These are phyloP conservation scores for Drosophila mojavensis DNA, from an alignment of 1,140 invertebrate species.

Conservation along the genomic window DNA sequence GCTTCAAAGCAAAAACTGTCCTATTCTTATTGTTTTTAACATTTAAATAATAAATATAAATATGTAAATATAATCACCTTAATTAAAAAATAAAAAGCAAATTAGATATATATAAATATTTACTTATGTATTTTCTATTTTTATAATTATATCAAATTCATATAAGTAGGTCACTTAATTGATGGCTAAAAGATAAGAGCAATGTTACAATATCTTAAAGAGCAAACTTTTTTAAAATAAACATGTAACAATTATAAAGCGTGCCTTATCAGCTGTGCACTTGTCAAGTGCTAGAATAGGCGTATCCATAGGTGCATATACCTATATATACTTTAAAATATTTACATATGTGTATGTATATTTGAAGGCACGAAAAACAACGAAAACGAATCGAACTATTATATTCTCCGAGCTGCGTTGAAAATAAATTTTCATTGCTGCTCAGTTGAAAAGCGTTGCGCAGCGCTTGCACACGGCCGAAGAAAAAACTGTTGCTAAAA, in stretches of 20 bases:
- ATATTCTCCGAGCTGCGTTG: slow-evolving; percentile 7
- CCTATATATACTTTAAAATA: not conserved
- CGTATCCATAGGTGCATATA: not conserved
- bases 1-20: too few species aligned
- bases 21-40: too few species aligned
- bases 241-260: not conserved
- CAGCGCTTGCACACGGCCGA: slow-evolving; percentile 22
- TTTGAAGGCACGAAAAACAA: slow-evolving; percentile 13
- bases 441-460: slow-evolving; percentile 57
- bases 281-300: not conserved
- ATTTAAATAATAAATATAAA: too few species aligned
- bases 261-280: not conserved
- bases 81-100: not conserved
- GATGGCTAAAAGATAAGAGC: not conserved
- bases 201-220: not conserved
- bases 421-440: slow-evolving; percentile 33
- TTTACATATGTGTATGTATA: slow-evolving; percentile 4
- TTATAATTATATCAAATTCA: too few species aligned
- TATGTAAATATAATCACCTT: too few species aligned
- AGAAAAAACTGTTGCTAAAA: slow-evolving; percentile 40
- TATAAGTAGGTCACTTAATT: too few species aligned
- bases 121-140: too few species aligned
- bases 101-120: not conserved
- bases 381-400: slow-evolving; percentile 24
- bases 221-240: not conserved